Conservation (phyloP, 2,888 invertebrate species). For the Lithophane socia region DNA sequence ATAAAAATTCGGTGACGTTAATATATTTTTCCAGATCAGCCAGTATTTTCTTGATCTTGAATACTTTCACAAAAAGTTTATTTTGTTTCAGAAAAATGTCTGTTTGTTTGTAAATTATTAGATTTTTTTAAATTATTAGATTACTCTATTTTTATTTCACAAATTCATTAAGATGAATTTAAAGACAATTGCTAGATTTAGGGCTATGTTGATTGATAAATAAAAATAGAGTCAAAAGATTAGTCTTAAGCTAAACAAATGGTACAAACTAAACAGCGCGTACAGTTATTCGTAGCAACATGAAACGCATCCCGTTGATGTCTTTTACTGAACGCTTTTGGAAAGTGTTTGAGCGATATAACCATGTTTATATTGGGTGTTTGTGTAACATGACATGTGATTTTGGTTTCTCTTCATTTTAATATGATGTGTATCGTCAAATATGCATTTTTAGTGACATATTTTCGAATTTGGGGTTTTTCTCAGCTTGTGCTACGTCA, state of each 20-base stretch:
- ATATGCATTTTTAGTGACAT: constrained; percentile 54
- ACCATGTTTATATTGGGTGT: constrained; percentile 78
- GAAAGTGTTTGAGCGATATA: constrained; percentile 83
- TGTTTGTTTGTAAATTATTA: constrained; percentile 38
- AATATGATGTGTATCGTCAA: constrained; percentile 71
- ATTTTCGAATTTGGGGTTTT: constrained; percentile 34
- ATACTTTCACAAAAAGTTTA: constrained; percentile 63
- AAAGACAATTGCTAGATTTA: background rate
- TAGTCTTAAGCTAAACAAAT: constrained; percentile 32
- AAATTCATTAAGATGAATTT: too few species aligned
- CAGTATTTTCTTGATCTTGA: constrained; percentile 65
- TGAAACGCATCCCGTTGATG: constrained; percentile 85
- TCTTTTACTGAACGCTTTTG: constrained; percentile 87
- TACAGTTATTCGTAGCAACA: constrained; percentile 61
- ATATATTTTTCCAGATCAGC: constrained; percentile 71
- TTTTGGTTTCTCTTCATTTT: constrained; percentile 76
- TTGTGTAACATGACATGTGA: constrained; percentile 74
- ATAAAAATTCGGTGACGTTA: constrained; percentile 78
- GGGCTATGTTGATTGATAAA: background rate
- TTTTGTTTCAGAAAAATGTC: constrained; percentile 48
- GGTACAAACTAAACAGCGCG: constrained; percentile 40
- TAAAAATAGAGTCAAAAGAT: constrained; percentile 20
- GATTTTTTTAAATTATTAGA: too few species aligned
- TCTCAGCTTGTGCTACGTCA: constrained; percentile 1
- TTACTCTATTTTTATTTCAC: too few species aligned